Evolutionary conservation across 1,140 invertebrate species (phyloP).

Genomic region (Penaeus chinensis): DNA sequence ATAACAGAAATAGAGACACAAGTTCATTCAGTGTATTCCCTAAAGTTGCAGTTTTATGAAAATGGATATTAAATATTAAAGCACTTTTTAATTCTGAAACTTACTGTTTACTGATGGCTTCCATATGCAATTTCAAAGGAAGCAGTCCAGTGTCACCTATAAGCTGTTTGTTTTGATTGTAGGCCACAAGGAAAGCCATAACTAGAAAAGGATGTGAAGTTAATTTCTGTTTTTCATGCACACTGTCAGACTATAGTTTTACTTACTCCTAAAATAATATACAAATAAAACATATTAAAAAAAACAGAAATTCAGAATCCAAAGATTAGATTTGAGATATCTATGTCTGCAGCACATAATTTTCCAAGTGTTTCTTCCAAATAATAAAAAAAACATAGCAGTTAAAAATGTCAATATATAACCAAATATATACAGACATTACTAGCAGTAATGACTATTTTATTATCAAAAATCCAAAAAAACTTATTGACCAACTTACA

Average conservation of each 20-base stretch:
- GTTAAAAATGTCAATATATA: not conserved
- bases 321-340: too few relatives aligned
- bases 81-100: not conserved
- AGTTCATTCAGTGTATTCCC: too few relatives aligned
- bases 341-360: too few relatives aligned
- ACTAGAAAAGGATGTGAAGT: slow-evolving; percentile 64
- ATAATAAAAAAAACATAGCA: too few relatives aligned
- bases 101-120: slow-evolving; percentile 28
- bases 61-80: not conserved
- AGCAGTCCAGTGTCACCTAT: slow-evolving; percentile 68
- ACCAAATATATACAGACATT: too few relatives aligned
- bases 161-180: slow-evolving; percentile 69
- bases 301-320: too few relatives aligned
- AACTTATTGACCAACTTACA: not conserved
- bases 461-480: not conserved
- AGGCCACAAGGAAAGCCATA: slow-evolving; percentile 69
- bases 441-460: not conserved
- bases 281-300: too few relatives aligned
- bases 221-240: not conserved
- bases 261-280: not conserved
- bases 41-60: too few relatives aligned
- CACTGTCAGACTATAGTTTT: not conserved
- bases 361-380: too few relatives aligned
- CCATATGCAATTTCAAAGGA: slow-evolving; percentile 66
- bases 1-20: too few relatives aligned